Base-by-base conservation (phyloP, 1,140 invertebrate species). In the Aphis gossypii region DNA sequence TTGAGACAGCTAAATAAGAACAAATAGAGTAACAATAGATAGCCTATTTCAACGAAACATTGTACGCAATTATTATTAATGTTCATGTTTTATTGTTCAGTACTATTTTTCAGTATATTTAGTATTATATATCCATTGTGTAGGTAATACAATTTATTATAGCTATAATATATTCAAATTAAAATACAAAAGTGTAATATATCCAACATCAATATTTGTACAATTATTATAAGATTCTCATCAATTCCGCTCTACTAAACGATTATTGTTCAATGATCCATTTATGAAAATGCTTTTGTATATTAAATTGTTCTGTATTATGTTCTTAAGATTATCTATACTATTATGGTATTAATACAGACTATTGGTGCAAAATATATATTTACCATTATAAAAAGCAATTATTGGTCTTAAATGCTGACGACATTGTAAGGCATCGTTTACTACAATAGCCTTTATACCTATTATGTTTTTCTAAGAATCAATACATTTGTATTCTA, bases 1-100 rank as follows among this genome's bases (percentile, higher is more conserved):
- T 76, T n/a, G 60, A n/a, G 60, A 76, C 60, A 76, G n/a, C 30
- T n/a, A 76, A 76, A 76, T 76, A 76, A 76, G 30, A 76, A 76
- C 60, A 76, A 76, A 76, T 76, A 76, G 60, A 76, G 60, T 76
- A 76, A 4, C n/a, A 76, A 76, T 76, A 76, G 60, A 76, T 76
- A 76, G 60, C 30, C 60, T 14, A n/a, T 76, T 76, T 76, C 60
- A 18, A 1, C 14, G 60, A n/a, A n/a, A n/a, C 60, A n/a, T 76
- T 35, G 30, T 76, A 20, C 30, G 60, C 60, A 76, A 76, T 76
- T 76, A 18, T 76, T 76, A 76, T 76, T 76, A 76, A 76, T 76
- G 60, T 76, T 76, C 14, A 18, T 76, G n/a, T n/a, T 76, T n/a
- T 76, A 76, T 76, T n/a, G 60, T 76, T 76, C n/a, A 18, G 30